A percentile compares a stretch with the other conserved stretches of the same genome.
Conservation (phyloP, 2,888 invertebrate species). For the Nasonia oneida region DNA sequence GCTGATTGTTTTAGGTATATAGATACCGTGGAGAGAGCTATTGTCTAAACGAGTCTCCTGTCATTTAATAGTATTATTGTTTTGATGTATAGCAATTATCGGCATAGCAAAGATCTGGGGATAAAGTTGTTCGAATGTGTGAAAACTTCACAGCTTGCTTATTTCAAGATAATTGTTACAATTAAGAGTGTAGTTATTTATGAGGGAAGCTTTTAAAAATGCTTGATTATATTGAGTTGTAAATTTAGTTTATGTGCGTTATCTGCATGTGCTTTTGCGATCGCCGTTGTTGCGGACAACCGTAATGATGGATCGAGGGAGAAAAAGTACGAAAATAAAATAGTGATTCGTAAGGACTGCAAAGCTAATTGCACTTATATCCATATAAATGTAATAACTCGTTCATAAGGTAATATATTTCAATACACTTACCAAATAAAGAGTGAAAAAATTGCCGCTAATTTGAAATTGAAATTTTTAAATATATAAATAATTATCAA, state of each 20-base stretch:
- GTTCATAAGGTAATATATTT: slow-evolving; percentile 23
- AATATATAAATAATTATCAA: slow-evolving; percentile 43
- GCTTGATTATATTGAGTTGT: slow-evolving; percentile 9
- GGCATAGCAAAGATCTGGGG: not conserved
- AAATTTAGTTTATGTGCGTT: slow-evolving; percentile 14
- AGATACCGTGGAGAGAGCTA: not conserved
- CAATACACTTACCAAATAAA: not conserved
- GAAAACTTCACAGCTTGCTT: not conserved
- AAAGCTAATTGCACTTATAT: slow-evolving; percentile 21
- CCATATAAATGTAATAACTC: slow-evolving; percentile 1
- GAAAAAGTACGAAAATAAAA: slow-evolving; percentile 17
- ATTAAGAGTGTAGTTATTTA: slow-evolving; percentile 23
- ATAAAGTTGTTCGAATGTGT: not conserved
- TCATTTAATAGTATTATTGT: not conserved
- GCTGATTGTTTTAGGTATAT: not conserved
- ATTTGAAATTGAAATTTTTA: slow-evolving; percentile 38
- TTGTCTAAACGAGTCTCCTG: not conserved
- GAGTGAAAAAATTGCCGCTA: not conserved
- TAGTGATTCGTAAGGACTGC: not conserved
- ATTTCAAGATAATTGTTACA: not conserved
- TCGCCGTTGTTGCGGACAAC: not conserved
- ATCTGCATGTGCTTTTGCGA: slow-evolving; percentile 8
- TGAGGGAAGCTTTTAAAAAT: slow-evolving; percentile 12
- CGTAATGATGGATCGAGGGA: slow-evolving; percentile 28
- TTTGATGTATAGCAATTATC: not conserved